Percentiles rank a stretch among this genome's conserved stretches.
Evolutionary conservation across 2,797 vertebrate species (phyloP).

Genomic region (Morus bassanus): DNA sequence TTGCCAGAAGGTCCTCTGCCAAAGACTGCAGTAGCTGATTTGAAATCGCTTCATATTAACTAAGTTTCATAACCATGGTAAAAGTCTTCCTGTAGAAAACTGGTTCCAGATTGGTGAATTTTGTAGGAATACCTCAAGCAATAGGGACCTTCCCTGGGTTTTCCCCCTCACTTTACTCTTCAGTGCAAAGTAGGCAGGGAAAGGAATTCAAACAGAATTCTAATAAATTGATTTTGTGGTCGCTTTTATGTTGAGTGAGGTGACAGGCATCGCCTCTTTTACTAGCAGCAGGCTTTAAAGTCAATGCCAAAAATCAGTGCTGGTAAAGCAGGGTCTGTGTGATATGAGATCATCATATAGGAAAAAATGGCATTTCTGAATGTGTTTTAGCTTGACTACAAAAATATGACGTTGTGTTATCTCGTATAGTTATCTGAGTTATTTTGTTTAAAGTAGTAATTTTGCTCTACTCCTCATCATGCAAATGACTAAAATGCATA

Average conservation of each 20-base stretch:
- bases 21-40: not conserved
- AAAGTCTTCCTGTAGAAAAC: not conserved
- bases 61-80: not conserved
- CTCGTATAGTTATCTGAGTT: not conserved
- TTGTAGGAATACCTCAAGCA: not conserved
- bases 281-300: not conserved
- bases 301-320: not conserved
- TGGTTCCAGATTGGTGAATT: not conserved
- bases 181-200: not conserved
- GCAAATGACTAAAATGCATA: not conserved
- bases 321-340: not conserved
- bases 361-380: not conserved
- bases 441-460: not conserved
- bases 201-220: not conserved
- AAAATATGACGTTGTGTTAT: not conserved
- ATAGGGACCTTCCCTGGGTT: not conserved
- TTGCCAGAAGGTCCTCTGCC: not conserved
- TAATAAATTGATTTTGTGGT: not conserved
- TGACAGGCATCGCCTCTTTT: not conserved
- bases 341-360: not conserved
- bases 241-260: not conserved
- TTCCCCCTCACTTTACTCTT: not conserved
- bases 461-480: not conserved
- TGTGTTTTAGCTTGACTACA: not conserved
- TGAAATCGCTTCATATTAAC: not conserved